Evolutionary conservation across 2,888 invertebrate species (phyloP), one percentile per base, ranked within the genome.

Genomic region (Amblyjoppa proteus): DNA sequence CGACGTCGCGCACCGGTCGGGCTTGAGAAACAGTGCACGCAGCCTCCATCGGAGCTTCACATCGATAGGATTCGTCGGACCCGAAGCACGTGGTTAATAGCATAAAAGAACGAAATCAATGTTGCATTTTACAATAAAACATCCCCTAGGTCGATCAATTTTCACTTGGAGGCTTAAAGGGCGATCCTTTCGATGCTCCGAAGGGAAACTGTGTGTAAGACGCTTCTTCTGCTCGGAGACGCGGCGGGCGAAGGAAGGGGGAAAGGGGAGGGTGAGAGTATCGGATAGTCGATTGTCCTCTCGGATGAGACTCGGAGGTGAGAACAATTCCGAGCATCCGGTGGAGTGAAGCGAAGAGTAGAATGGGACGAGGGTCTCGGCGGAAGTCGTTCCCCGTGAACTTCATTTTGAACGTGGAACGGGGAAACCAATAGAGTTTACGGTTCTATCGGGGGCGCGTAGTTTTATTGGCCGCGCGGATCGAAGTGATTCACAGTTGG

Each of bases 341-440:
- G 79, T 13, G 56, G 66, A 56, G 20, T 45, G 70, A 66, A 76
- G 64, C 41, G 68, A 77, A 6, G 51, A 53, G n/a, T n/a, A 28
- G 16, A 56, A 11, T 70, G 51, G 16, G 73, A 84, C 84, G 83
- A 69, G 73, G 76, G 61, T 69, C 25, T 75, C 58, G 81, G 84
- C 84, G 84, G 87, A 88, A 88, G 86, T 87, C 88, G 83, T 88
- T 88, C 80, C 70, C 70, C 79, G 58, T 61, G 78, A 77, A 87
- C 71, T 88, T 86, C 86, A 87, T 87, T 88, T 80, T 80, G 45
- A 78, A 56, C 71, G 81, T 71, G 75, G 61, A 77, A 86, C 77
- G 70, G 81, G 70, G 81, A 84, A 88, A 84, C 41, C 83, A 86
- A 88, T 85, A 74, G 83, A 87, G 83, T 79, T 88, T 85, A 83